Evolutionary conservation across 2,797 vertebrate genomes (phyloP), one percentile per base, ranked within the genome.

Genomic region (Acipenser oxyrinchus): DNA sequence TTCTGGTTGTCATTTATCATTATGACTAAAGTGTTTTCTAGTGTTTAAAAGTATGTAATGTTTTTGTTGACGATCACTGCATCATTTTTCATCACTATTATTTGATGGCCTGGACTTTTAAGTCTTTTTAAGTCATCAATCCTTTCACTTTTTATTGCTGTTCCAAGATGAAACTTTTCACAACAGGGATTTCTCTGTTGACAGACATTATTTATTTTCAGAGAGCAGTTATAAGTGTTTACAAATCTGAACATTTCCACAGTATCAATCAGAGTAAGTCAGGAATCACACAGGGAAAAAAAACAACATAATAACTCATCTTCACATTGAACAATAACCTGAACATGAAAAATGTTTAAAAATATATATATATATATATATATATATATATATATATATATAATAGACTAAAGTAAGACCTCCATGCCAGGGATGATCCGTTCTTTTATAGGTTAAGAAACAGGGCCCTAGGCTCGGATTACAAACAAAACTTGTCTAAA

Each of bases 1-100:
- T 84, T 85, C 84, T 81, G 77, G 77, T 84, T 86, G 86, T 88
- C 87, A 84, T 90, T 88, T 87, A 88, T 90, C 88, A 90, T 90
- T 89, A 90, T 80, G 65, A 74, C 78, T 74, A 65, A 66, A 72
- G 71, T 66, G 73, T 77, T 88, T 90, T 87, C 88, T 84, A 90
- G 89, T 90, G 89, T 90, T 89, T 87, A 88, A 90, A 89, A 87
- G 81, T 77, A 75, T 76, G 74, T 69, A 73, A 68, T 79, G 73
- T 65, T 81, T 75, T 76, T 53, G 87, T 88, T 84, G 81, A 72
- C 78, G 70, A 82, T 72, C 82, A 77, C 74, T 72, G 72, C 75
- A 77, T 80, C 85, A 88, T 90, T 88, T 87, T 86, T 90, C 88
- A 88, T 76, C 76, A 84, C 86, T 81, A 66, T 69, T 51, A 85